Evolutionary conservation across 2,888 invertebrate species (phyloP).

Genomic region (Merodon equestris): DNA sequence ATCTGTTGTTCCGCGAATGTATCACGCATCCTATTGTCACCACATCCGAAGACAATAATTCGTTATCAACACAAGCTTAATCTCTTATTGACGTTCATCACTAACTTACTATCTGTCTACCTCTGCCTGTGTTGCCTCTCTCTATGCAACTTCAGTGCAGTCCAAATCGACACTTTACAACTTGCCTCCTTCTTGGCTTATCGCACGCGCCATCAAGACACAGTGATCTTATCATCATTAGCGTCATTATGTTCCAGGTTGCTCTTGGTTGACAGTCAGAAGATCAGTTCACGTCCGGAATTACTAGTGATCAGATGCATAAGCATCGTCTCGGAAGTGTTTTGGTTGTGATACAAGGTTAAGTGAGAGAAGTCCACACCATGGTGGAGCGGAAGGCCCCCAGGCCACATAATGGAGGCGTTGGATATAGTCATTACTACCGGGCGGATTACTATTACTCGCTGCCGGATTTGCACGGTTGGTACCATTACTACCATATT

Average conservation of each 20-base stretch:
- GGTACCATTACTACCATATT: too few species aligned
- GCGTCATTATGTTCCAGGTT: slow-evolving; percentile 11
- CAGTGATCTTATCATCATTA: slow-evolving; percentile 37
- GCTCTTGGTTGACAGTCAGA: not conserved
- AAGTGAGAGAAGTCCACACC: slow-evolving; percentile 4
- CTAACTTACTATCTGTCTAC: too few species aligned
- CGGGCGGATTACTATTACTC: slow-evolving; percentile 77
- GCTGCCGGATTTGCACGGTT: slow-evolving; percentile 73
- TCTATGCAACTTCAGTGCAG: too few species aligned
- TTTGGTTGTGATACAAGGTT: not conserved
- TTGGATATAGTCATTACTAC: slow-evolving; percentile 76
- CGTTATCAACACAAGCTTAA: too few species aligned
- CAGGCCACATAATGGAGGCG: slow-evolving; percentile 17
- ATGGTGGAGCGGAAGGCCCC: slow-evolving; percentile 45
- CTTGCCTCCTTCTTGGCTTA: too few species aligned
- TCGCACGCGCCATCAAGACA: slow-evolving; percentile 21
- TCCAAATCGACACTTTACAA: too few species aligned
- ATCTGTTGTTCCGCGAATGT: too few species aligned
- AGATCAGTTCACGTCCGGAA: slow-evolving; percentile 45
- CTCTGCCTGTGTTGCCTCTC: too few species aligned
- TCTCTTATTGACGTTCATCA: too few species aligned
- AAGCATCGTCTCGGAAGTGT: not conserved
- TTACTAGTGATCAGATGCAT: slow-evolving; percentile 32
- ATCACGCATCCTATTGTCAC: too few species aligned
- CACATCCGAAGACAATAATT: too few species aligned